These are phyloP conservation scores for Pentalonia nigronervosa DNA, from an alignment of 1,140 invertebrate species.

Conservation along the genomic window DNA sequence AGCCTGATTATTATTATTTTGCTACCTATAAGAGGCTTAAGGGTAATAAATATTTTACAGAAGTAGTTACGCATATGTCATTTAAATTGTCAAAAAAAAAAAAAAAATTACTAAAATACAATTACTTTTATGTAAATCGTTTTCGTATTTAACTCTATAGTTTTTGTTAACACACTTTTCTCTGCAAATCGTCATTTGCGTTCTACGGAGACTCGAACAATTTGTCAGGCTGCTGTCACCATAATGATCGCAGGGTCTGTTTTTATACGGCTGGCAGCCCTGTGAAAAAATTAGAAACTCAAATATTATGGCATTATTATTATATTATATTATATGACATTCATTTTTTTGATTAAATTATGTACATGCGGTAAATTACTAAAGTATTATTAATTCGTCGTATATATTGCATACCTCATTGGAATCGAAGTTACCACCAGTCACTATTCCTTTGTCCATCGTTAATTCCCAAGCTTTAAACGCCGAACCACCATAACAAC, in stretches of 20 bases:
- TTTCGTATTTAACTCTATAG: neutral
- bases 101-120: neutral
- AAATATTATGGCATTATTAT: neutral
- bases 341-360: neutral
- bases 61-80: neutral
- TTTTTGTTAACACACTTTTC: constrained; percentile 6
- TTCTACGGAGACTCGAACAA: neutral
- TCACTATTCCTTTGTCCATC: constrained; percentile 67
- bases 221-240: neutral
- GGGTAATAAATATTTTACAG: neutral
- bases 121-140: constrained; percentile 46
- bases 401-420: constrained; percentile 61
- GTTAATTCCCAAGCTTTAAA: constrained; percentile 71
- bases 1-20: too few species aligned
- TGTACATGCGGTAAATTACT: neutral
- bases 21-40: neutral
- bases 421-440: constrained; percentile 71
- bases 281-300: neutral
- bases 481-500: constrained; percentile 73
- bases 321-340: neutral
- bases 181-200: neutral
- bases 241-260: neutral
- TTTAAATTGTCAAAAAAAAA: neutral
- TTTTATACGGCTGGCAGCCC: constrained; percentile 44
- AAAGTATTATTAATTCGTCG: neutral